phyloP scores from a whole-genome alignment of 2,797 vertebrate genomes.

The Nannoperca australis region DNA sequence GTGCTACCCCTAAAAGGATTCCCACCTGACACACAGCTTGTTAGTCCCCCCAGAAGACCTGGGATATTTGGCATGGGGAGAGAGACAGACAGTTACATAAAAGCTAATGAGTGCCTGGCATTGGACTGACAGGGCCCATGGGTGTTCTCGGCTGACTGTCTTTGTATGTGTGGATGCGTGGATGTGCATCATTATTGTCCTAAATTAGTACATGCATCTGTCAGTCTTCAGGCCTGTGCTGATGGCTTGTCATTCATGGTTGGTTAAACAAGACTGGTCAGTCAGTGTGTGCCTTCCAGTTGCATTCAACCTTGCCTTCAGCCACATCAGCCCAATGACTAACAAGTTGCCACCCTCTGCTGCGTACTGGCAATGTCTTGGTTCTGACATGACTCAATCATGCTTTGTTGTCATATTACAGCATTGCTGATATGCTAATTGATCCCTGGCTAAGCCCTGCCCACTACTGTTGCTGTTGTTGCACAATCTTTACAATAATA shows the following conservation, averaged over 20 bases:
- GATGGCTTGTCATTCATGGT: constrained; percentile 69
- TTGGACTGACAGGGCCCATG: constrained; percentile 63
- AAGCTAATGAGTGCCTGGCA: constrained; percentile 73
- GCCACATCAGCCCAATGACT: constrained; percentile 31
- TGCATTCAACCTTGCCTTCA: constrained; percentile 50
- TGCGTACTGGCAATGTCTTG: constrained; percentile 19
- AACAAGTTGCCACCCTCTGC: constrained; percentile 57
- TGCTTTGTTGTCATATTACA: constrained; percentile 11
- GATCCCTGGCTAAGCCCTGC: neutral
- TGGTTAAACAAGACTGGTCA: constrained; percentile 68
- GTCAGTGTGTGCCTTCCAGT: constrained; percentile 52
- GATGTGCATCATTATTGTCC: constrained; percentile 60
- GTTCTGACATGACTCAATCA: constrained; percentile 26
- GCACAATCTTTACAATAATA: neutral
- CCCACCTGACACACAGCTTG: constrained; percentile 62
- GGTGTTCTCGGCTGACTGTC: constrained; percentile 51
- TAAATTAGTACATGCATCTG: constrained; percentile 69
- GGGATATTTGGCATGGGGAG: constrained; percentile 67
- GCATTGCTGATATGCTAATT: constrained; percentile 22
- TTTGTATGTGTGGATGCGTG: constrained; percentile 44
- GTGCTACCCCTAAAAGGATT: constrained; percentile 63
- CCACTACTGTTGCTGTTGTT: neutral
- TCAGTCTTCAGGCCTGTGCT: constrained; percentile 69
- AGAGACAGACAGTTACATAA: constrained; percentile 64
- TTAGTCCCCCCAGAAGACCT: constrained; percentile 47